phyloP scores from a whole-genome alignment of 2,888 invertebrate species.

The Sesia bembeciformis region DNA sequence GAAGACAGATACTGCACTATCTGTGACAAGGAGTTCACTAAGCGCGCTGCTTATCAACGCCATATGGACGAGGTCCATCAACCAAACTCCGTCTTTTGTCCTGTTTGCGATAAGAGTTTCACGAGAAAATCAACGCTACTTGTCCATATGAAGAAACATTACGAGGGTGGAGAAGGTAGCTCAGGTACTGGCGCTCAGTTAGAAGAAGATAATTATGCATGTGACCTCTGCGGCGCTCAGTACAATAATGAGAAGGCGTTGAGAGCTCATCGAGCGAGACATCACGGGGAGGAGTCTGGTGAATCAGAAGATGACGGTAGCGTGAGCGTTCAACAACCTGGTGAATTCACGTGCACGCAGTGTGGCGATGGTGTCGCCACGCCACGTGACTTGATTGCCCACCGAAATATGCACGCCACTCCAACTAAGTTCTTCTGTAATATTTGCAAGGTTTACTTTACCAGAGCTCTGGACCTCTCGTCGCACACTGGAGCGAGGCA shows the following conservation, averaged over 20 bases:
- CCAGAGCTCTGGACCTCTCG: conserved; percentile 56
- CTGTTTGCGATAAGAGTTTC: conserved; percentile 77
- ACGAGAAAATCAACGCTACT: conserved; percentile 77
- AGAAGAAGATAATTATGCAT: conserved; percentile 58
- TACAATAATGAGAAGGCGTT: conserved; percentile 74
- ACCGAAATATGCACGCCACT: conserved; percentile 69
- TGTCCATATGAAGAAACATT: conserved; percentile 77
- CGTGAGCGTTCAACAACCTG: conserved; percentile 40
- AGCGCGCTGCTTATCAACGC: conserved; percentile 73
- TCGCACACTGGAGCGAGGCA: conserved; percentile 67
- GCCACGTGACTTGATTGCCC: conserved; percentile 70
- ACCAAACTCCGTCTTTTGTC: conserved; percentile 73
- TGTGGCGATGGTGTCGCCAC: conserved; percentile 73
- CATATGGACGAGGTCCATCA: conserved; percentile 76
- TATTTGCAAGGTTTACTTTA: conserved; percentile 73
- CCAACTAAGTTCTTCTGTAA: conserved; percentile 73
- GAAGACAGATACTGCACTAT: conserved; percentile 74
- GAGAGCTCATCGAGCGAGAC: conserved; percentile 73
- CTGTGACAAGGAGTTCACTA: conserved; percentile 77
- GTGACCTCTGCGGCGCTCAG: conserved; percentile 76
- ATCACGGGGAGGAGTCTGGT: conserved; percentile 63
- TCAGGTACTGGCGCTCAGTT: conserved; percentile 29
- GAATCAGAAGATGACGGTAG: conserved; percentile 56
- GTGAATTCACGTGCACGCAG: conserved; percentile 68
- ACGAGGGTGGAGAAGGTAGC: conserved; percentile 55